Percentiles rank a stretch among this genome's conserved stretches.
These are phyloP conservation scores for Scaptomyza hsui DNA, from an alignment of 1,140 invertebrate species.

Conservation along the genomic window DNA sequence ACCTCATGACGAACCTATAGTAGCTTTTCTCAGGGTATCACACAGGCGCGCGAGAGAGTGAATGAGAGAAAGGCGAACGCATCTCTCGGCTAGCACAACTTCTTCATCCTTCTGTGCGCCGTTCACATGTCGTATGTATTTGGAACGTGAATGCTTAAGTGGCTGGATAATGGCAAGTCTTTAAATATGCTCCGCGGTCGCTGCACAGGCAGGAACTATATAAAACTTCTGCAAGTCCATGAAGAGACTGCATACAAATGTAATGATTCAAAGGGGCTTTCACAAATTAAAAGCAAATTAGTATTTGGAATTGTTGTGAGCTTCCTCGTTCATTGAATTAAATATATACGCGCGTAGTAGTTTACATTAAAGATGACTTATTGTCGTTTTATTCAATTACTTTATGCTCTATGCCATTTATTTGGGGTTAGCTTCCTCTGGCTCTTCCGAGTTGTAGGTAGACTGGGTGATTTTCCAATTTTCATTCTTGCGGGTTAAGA, in stretches of 20 bases:
- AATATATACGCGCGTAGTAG: no score
- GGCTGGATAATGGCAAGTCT: not conserved
- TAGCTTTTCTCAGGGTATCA: not conserved
- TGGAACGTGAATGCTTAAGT: not conserved
- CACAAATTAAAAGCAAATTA: no score
- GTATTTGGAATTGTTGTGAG: no score
- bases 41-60: not conserved
- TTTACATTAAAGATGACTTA: no score
- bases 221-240: not conserved
- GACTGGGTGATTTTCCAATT: slow-evolving; percentile 96
- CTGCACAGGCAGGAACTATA: not conserved
- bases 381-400: no score
- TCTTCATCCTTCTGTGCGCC: not conserved
- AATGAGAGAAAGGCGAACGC: not conserved
- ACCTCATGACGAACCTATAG: not conserved
- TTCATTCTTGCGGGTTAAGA: slow-evolving; percentile 91
- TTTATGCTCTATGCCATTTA: no score
- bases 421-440: no score
- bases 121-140: not conserved
- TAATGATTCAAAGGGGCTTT: no score
- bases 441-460: no score
- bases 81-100: not conserved
- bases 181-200: not conserved
- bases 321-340: no score
- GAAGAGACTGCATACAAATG: no score